Evolutionary conservation across 1,140 invertebrate genomes (phyloP).

Genomic region (Listronotus bonariensis): DNA sequence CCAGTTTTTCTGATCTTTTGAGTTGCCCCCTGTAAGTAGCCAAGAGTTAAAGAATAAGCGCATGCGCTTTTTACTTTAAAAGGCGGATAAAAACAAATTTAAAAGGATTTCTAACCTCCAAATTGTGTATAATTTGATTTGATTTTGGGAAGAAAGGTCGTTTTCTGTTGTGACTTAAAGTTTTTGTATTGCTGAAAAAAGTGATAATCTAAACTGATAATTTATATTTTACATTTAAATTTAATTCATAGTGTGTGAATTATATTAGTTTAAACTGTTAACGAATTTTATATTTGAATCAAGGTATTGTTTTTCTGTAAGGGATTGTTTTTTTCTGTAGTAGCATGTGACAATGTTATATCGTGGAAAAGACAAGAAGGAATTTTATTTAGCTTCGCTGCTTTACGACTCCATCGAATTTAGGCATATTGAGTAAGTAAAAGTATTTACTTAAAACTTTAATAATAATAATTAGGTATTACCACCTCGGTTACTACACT

Average conservation of each 20-base stretch:
- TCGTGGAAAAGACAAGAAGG: slow-evolving; percentile 40
- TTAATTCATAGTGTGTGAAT: too few relatives aligned
- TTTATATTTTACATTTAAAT: too few relatives aligned
- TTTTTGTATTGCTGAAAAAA: background rate
- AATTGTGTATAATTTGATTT: slow-evolving; percentile 21
- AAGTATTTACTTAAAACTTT: too few relatives aligned
- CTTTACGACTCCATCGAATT: slow-evolving; percentile 53
- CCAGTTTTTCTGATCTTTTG: too few relatives aligned
- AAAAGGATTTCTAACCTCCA: slow-evolving; percentile 21
- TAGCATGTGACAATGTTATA: slow-evolving; percentile 33
- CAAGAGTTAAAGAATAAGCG: background rate
- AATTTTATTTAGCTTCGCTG: slow-evolving; percentile 52
- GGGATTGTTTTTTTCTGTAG: background rate
- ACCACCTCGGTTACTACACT: too few relatives aligned
- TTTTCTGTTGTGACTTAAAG: background rate
- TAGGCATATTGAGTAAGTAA: slow-evolving; percentile 47
- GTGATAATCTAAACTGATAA: background rate
- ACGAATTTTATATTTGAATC: too few relatives aligned
- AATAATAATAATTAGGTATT: too few relatives aligned
- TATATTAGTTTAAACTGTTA: too few relatives aligned
- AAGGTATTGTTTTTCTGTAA: too few relatives aligned
- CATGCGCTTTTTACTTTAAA: slow-evolving; percentile 3
- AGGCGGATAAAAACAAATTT: slow-evolving; percentile 6
- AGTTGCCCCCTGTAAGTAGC: too few relatives aligned
- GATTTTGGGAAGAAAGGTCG: slow-evolving; percentile 5